A percentile compares a stretch with the other conserved stretches of the same genome.
Evolutionary conservation across 2,888 invertebrate species (phyloP).

Genomic region (Electrophaes corylata): DNA sequence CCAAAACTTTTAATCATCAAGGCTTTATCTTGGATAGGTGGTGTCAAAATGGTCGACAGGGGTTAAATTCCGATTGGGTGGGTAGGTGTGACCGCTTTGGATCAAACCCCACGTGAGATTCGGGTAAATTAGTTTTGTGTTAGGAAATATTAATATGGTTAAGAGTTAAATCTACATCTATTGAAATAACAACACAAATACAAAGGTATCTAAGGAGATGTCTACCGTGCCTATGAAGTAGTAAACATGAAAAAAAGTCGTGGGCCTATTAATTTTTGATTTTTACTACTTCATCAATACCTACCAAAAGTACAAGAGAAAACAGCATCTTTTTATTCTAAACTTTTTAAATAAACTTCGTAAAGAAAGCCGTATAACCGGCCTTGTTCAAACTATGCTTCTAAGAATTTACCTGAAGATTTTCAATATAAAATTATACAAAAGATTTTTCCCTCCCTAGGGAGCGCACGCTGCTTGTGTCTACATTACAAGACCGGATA

Average conservation of each 20-base stretch:
- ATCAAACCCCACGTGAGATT: conserved; percentile 7
- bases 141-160: not conserved
- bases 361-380: conserved; percentile 11
- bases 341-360: not conserved
- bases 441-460: conserved; percentile 18
- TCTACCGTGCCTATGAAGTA: not conserved
- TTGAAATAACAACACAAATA: not conserved
- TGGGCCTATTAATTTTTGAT: not conserved
- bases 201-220: not conserved
- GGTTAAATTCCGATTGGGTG: conserved; percentile 16
- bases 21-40: conserved; percentile 13
- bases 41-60: conserved; percentile 13
- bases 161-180: not conserved
- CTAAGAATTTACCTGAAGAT: conserved; percentile 28
- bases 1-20: not conserved
- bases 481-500: conserved; percentile 30
- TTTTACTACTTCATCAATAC: not conserved
- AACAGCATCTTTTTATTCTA: not conserved
- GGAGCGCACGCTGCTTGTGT: conserved; percentile 24
- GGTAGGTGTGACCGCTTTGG: conserved; percentile 7
- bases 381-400: conserved; percentile 17
- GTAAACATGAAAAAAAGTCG: no score
- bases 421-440: conserved; percentile 23
- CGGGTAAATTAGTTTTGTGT: not conserved
- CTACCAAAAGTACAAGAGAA: not conserved